These are phyloP conservation scores for Nyctalus aviator DNA, from an alignment of 2,797 vertebrate species.

Conservation along the genomic window DNA sequence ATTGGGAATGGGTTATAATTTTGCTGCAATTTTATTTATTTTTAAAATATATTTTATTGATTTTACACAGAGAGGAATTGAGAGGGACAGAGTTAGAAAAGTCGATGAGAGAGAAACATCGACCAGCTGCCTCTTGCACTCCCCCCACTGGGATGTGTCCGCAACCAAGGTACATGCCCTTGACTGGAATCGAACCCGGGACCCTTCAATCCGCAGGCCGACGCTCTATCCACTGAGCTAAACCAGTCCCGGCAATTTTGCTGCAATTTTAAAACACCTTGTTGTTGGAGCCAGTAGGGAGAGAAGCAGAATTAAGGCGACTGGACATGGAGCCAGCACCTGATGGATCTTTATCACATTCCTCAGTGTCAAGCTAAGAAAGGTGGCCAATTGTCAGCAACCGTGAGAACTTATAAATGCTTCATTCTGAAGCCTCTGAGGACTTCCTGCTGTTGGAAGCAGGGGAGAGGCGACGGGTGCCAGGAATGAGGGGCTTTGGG, in stretches of 20 bases:
- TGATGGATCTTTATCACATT: neutral
- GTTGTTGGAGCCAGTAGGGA: neutral
- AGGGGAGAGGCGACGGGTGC: neutral
- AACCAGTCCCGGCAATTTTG: neutral
- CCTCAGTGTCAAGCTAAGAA: too few species aligned
- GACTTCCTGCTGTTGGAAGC: neutral
- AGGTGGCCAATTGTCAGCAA: too few species aligned
- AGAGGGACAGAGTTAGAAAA: too few species aligned
- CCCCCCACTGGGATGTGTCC: too few species aligned
- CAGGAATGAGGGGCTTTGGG: neutral
- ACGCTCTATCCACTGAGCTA: too few species aligned
- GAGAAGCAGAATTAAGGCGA: neutral
- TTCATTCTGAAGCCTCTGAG: neutral
- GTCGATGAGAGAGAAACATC: too few species aligned
- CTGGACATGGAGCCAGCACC: neutral
- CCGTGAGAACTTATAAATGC: neutral
- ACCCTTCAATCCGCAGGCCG: too few species aligned
- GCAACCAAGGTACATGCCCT: too few species aligned
- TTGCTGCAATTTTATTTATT: neutral
- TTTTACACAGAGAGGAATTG: too few species aligned
- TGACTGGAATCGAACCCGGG: too few species aligned
- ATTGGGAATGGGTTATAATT: neutral
- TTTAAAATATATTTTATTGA: too few species aligned
- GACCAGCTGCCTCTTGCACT: too few species aligned
- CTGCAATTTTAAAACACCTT: neutral